phyloP scores from a whole-genome alignment of 2,888 invertebrate species.

The Rutpela maculata region DNA sequence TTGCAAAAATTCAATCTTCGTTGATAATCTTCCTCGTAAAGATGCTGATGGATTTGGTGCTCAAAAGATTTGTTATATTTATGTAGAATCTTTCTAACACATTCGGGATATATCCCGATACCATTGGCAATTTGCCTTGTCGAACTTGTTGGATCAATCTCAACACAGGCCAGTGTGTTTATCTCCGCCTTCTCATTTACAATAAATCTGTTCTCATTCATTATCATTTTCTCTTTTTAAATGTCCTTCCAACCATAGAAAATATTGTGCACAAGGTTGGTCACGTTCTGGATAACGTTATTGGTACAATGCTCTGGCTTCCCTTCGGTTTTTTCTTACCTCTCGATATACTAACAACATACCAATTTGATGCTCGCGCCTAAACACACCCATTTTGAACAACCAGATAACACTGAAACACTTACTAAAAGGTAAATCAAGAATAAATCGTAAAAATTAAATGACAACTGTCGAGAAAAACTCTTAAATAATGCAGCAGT shows the following conservation, averaged over 20 bases:
- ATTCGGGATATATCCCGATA: not conserved
- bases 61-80: not conserved
- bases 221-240: not conserved
- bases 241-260: not conserved
- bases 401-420: not conserved
- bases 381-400: not conserved
- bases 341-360: not conserved
- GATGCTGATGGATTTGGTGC: not conserved
- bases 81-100: conserved; percentile 1
- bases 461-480: too few species aligned
- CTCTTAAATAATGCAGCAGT: too few species aligned
- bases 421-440: conserved; percentile 1
- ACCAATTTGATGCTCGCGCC: not conserved
- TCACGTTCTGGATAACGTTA: not conserved
- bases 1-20: not conserved
- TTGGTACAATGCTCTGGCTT: not conserved
- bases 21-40: not conserved
- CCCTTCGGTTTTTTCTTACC: not conserved
- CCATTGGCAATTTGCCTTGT: not conserved
- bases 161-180: too few species aligned
- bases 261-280: too few species aligned
- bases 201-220: not conserved
- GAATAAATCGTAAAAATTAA: too few species aligned
- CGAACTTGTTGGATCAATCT: not conserved
- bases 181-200: not conserved